Evolutionary conservation across 1,140 invertebrate genomes (phyloP).

Genomic region (Adoxophyes honmai): DNA sequence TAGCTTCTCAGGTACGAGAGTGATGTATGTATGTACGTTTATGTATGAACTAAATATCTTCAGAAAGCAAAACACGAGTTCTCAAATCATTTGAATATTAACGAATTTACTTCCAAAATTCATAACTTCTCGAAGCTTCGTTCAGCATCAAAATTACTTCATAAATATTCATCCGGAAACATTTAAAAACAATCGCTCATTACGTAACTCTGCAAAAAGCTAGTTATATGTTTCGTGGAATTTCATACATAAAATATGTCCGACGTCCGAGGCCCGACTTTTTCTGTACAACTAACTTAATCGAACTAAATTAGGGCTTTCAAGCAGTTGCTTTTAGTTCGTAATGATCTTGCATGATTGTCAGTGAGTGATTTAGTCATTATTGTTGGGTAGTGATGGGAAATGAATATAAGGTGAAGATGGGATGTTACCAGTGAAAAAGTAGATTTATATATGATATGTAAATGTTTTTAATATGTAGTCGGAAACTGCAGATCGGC

Average conservation of each 20-base stretch:
- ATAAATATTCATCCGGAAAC: slow-evolving; percentile 7
- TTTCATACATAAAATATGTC: background rate
- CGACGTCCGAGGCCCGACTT: background rate
- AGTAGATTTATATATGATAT: no score
- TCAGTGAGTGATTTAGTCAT: no score
- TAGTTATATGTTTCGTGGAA: background rate
- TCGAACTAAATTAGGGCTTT: background rate
- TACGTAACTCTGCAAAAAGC: background rate
- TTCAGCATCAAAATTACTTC: background rate
- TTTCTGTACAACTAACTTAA: background rate
- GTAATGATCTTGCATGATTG: background rate
- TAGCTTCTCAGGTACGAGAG: no score
- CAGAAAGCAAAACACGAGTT: no score
- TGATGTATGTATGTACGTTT: no score
- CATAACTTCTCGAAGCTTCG: background rate
- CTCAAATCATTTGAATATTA: slow-evolving; percentile 2
- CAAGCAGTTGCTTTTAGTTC: background rate
- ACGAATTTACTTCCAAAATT: background rate
- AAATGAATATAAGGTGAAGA: no score
- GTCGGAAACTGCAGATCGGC: no score
- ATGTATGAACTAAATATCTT: no score
- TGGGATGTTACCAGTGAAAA: no score
- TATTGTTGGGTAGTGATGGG: no score
- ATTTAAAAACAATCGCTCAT: background rate
- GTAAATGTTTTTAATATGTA: no score